Evolutionary conservation across 2,888 invertebrate species (phyloP).

Genomic region (Heliconius cydno): DNA sequence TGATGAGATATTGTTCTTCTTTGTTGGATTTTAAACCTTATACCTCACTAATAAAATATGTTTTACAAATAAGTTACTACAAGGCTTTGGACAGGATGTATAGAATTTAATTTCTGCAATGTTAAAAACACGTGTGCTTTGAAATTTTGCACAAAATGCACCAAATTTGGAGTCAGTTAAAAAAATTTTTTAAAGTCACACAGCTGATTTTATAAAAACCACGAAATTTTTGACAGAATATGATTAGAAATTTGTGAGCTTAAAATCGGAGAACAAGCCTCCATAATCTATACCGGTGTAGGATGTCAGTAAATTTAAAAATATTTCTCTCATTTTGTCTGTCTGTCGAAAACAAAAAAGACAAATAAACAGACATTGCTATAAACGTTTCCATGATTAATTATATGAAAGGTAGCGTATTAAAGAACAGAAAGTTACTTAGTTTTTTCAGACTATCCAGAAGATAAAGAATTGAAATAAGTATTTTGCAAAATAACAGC

Average conservation of each 20-base stretch:
- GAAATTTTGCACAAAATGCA: not conserved
- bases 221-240: not conserved
- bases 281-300: too few relatives aligned
- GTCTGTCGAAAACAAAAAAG: too few relatives aligned
- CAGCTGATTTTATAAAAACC: constrained; percentile 6
- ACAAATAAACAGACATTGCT: too few relatives aligned
- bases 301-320: too few relatives aligned
- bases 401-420: too few relatives aligned
- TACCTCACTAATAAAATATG: constrained; percentile 20
- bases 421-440: too few relatives aligned
- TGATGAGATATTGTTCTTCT: not conserved
- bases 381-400: too few relatives aligned
- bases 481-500: not conserved
- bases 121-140: constrained; percentile 29
- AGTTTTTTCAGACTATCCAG: too few relatives aligned
- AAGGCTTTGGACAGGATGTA: constrained; percentile 14
- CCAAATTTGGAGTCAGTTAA: not conserved
- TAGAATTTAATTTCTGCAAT: constrained; percentile 29
- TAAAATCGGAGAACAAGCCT: not conserved
- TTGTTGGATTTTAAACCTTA: constrained; percentile 48
- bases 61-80: constrained; percentile 20
- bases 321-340: too few relatives aligned
- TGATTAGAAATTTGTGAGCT: not conserved
- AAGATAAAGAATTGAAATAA: too few relatives aligned
- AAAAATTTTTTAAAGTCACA: not conserved